A percentile compares a stretch with the other conserved stretches of the same genome.
Evolutionary conservation across 1,140 invertebrate species (phyloP).

Genomic region (Pissodes strobi): DNA sequence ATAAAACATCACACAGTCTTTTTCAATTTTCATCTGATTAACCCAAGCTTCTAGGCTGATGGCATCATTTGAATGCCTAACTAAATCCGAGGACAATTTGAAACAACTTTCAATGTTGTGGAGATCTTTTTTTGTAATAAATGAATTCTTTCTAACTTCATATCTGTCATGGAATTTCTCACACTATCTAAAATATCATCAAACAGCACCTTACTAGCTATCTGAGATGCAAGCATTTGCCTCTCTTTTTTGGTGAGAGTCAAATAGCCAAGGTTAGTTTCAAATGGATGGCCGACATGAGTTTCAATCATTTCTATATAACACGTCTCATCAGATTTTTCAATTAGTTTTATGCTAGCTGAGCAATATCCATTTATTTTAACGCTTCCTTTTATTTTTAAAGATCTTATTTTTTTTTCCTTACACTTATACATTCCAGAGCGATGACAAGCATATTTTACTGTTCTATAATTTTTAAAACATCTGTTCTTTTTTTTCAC

Average conservation of each 20-base stretch:
- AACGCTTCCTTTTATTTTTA: no score
- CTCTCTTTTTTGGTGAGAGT: slow-evolving; percentile 12
- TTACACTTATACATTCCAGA: no score
- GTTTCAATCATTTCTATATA: no score
- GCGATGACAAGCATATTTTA: no score
- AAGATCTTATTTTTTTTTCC: no score
- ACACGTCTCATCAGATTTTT: no score
- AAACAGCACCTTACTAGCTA: slow-evolving; percentile 34
- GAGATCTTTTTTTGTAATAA: slow-evolving; percentile 25
- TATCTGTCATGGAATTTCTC: slow-evolving; percentile 1
- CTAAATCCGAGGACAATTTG: not conserved
- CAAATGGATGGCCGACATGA: slow-evolving; percentile 30
- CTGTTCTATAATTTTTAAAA: no score
- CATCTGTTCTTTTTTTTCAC: no score
- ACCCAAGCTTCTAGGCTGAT: slow-evolving; percentile 4
- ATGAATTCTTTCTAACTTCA: slow-evolving; percentile 19
- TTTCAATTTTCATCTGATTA: slow-evolving; percentile 1
- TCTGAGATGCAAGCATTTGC: slow-evolving; percentile 24
- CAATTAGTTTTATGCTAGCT: no score
- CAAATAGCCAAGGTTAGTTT: slow-evolving; percentile 29
- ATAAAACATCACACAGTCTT: slow-evolving; percentile 13
- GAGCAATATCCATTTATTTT: no score
- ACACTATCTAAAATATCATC: slow-evolving; percentile 30
- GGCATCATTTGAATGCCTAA: slow-evolving; percentile 10
- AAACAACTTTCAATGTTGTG: slow-evolving; percentile 22